Percentiles rank a stretch among this genome's conserved stretches.
These are phyloP conservation scores for Campaea margaritaria DNA, from an alignment of 2,888 invertebrate species.

Conservation along the genomic window DNA sequence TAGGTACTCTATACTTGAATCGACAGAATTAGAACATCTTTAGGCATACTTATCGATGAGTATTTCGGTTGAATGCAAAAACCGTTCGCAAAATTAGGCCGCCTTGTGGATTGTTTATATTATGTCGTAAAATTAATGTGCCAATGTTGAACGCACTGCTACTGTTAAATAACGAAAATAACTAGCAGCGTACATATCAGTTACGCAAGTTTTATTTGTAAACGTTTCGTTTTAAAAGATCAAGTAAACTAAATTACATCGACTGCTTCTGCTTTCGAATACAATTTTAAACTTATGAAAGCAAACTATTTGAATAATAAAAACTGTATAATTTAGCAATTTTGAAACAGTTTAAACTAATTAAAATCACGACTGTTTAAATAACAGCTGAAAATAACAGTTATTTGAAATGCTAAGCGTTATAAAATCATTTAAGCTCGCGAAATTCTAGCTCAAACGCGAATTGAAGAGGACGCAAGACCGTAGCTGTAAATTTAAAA, in stretches of 20 bases:
- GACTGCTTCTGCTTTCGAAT: background rate
- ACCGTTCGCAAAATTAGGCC: conserved; percentile 49
- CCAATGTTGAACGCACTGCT: conserved; percentile 25
- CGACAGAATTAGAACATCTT: conserved; percentile 51
- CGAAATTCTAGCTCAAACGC: conserved; percentile 39
- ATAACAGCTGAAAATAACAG: conserved; percentile 10
- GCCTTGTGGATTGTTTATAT: conserved; percentile 45
- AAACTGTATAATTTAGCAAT: conserved; percentile 14
- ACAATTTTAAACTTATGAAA: background rate
- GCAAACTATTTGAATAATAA: background rate
- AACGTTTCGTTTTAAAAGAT: conserved; percentile 11
- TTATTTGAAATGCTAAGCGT: conserved; percentile 12
- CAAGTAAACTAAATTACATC: background rate
- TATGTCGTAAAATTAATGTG: conserved; percentile 42
- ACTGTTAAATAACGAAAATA: conserved; percentile 37
- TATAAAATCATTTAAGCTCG: conserved; percentile 11
- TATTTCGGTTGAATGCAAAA: conserved; percentile 39
- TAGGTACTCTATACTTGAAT: conserved; percentile 56
- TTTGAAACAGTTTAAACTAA: background rate
- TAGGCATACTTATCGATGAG: conserved; percentile 37
- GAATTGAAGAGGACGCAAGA: conserved; percentile 44
- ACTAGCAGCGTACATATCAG: conserved; percentile 15
- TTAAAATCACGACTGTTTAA: conserved; percentile 5
- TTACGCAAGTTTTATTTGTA: conserved; percentile 25
- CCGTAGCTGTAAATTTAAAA: conserved; percentile 66